Conservation (phyloP, 2,888 invertebrate species). For the Acanthosepion pharaonis region DNA sequence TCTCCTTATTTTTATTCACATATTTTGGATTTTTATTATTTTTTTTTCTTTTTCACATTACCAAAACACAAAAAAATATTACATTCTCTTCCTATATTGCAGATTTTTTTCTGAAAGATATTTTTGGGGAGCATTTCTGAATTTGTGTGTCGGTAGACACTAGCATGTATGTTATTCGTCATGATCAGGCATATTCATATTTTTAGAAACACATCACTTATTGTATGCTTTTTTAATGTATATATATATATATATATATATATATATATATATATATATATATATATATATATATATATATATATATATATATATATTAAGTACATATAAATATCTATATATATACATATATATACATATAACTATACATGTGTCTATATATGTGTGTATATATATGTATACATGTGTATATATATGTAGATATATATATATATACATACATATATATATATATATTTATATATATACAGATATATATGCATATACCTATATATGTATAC, state of each 20-base stretch:
- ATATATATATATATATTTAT: background rate
- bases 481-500: background rate
- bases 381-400: background rate
- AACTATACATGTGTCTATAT: too few relatives aligned
- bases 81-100: background rate
- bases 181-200: background rate
- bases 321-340: background rate
- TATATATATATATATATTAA: background rate
- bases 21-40: background rate
- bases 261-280: too few relatives aligned
- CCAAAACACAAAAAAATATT: background rate
- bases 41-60: background rate
- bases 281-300: too few relatives aligned
- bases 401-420: background rate
- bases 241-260: too few relatives aligned
- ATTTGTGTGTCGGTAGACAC: background rate
- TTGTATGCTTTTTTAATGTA: too few relatives aligned
- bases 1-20: background rate
- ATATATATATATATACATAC: background rate
- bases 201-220: too few relatives aligned
- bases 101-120: background rate
- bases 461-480: background rate
- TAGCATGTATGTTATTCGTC: background rate
- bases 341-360: too few relatives aligned
- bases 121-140: background rate